These are phyloP conservation scores for Coenonympha glycerion DNA, from an alignment of 2,888 invertebrate genomes.

Conservation along the genomic window DNA sequence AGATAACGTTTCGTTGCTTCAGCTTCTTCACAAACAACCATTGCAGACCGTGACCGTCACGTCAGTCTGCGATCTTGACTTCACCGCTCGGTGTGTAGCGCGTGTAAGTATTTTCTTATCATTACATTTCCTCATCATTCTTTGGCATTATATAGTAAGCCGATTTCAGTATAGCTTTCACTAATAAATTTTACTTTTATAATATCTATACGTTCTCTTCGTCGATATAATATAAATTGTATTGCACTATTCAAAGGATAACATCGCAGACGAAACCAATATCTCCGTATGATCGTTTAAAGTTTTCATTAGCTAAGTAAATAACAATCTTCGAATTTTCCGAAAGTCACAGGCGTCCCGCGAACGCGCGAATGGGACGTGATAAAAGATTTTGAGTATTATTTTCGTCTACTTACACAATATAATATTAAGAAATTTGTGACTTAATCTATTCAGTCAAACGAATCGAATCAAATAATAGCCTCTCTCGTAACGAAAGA, in stretches of 20 bases:
- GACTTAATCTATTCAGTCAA: slow-evolving; percentile 75
- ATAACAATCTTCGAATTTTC: slow-evolving; percentile 37
- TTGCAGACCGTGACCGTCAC: slow-evolving; percentile 7
- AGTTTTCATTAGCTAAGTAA: slow-evolving; percentile 35
- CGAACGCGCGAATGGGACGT: slow-evolving; percentile 37
- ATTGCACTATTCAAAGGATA: slow-evolving; percentile 56
- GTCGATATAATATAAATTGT: slow-evolving; percentile 39
- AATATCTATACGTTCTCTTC: slow-evolving; percentile 22
- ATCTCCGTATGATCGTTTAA: slow-evolving; percentile 28
- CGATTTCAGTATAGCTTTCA: slow-evolving; percentile 52
- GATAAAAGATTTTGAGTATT: slow-evolving; percentile 57
- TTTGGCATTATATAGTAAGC: slow-evolving; percentile 75
- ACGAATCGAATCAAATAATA: slow-evolving; percentile 71
- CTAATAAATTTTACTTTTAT: slow-evolving; percentile 32
- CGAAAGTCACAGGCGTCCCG: slow-evolving; percentile 29
- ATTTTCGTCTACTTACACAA: slow-evolving; percentile 44
- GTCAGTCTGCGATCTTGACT: slow-evolving; percentile 42
- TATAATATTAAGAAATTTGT: slow-evolving; percentile 57
- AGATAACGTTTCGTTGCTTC: slow-evolving; percentile 14
- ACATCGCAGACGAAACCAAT: slow-evolving; percentile 34
- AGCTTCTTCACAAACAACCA: neutral
- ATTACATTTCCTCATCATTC: slow-evolving; percentile 58
- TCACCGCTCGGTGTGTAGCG: slow-evolving; percentile 47
- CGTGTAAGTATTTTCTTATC: slow-evolving; percentile 46
- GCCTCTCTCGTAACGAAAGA: slow-evolving; percentile 65